A percentile compares a stretch with the other conserved stretches of the same genome.
phyloP scores from a whole-genome alignment of 2,113 vertebrate genomes.

The Motacilla alba region DNA sequence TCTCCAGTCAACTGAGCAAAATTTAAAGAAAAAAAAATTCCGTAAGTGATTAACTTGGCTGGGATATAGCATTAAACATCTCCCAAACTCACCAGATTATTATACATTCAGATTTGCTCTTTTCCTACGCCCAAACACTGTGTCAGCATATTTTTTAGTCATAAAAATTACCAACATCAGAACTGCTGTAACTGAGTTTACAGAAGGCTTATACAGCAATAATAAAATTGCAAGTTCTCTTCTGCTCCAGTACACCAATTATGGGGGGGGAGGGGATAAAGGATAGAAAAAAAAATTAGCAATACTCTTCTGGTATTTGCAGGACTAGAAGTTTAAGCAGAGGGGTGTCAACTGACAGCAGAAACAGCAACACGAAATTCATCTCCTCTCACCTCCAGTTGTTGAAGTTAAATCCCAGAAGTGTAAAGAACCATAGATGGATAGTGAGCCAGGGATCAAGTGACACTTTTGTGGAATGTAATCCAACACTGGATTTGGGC shows the following conservation, averaged over 20 bases:
- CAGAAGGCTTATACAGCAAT: constrained; percentile 28
- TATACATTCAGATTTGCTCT: constrained; percentile 16
- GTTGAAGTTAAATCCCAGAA: background rate
- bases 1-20: background rate
- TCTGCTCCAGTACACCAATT: background rate
- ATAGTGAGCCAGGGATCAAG: background rate
- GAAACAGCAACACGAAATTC: background rate
- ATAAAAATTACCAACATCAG: constrained; percentile 11
- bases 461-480: background rate
- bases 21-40: background rate
- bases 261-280: background rate
- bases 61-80: background rate
- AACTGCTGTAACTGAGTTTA: constrained; percentile 16
- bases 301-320: background rate
- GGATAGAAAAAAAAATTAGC: background rate
- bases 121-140: background rate
- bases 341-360: background rate
- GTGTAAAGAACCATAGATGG: background rate
- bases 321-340: background rate
- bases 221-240: constrained; percentile 5
- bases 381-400: background rate
- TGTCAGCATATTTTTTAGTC: constrained; percentile 27
- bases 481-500: background rate
- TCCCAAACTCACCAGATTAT: constrained; percentile 7
- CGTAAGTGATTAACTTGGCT: constrained; percentile 18